Evolutionary conservation across 2,888 invertebrate species (phyloP), one percentile per base, ranked within the genome.

Genomic region (Oligia strigilis): DNA sequence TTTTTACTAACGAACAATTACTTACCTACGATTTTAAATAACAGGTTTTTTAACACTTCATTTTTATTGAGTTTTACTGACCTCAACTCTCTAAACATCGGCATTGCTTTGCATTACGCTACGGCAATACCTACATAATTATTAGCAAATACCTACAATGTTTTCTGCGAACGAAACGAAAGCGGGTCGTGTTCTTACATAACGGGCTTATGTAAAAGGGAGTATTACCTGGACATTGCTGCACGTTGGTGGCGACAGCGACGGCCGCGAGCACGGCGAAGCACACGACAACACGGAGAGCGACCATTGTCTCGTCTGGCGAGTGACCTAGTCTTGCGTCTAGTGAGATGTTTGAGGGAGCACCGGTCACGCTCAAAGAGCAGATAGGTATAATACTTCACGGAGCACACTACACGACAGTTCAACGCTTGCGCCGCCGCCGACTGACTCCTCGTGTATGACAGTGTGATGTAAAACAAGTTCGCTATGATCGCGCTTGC

Each of bases 181-280:
- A 95, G 93, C 93, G 82, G 94, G 94, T 94, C 94, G 91, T 85
- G 80, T 82, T 85, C 82, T 58, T 58, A 58, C 40, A n/a, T 91
- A 89, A 91, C 87, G 81, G 86, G 77, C 86, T 94, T 93, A 93
- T 90, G 90, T 93, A 93, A 93, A 92, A 74, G 74, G 46, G 58
- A 80, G 40, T 92, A 94, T 94, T 90, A 97, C 97, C 95, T 85
- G 90, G 72, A 89, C 97, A 97, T 93, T 95, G 95, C 52, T 91
- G 78, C 83, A 97, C 96, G 62, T 94, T 87, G 11, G 95, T 95
- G 84, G 95, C 95, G 71, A 66, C 72, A 58, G 91, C 90, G 60
- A 92, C 92, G 75, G 91, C 71, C 66, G 94, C 94, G 82, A 95
- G 62, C 55, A 95, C 83, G 58, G 90, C 91, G 77, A 91, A 88